Base-by-base conservation (phyloP, 2,113 vertebrate species). In the Carlito syrichta region DNA sequence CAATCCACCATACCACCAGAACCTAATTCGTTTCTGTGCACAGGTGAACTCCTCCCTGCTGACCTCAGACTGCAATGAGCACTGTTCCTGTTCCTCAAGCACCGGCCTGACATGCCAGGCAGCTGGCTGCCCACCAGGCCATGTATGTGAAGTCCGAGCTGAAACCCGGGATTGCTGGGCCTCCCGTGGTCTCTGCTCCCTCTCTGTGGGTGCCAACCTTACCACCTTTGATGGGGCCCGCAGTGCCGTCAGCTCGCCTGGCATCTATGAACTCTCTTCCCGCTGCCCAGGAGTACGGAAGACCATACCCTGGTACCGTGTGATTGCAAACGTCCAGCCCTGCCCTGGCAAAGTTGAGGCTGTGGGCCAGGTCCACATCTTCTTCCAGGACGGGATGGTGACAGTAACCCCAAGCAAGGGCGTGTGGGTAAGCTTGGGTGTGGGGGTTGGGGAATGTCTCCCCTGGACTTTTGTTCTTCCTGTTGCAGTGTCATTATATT, bases 191-290 rank as follows among this genome's bases (percentile, higher is more conserved):
- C 69, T 96, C 88, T 98, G 98, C 62, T 95, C 82, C 2, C 12
- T 98, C 66, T 95, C 73, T 7, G 13, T 52, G 35, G 84, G 69
- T 3, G 69, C 62, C 81, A 95, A 95, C 30, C 66, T 98, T 20
- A 98, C 96, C 68, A 97, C 97, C 58, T 98, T 98, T 0, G 97
- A 98, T 56, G 98, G 98, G 2, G 88, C 94, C 71, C 76, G 0
- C 0, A 71, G 68, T 2, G 35, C 48, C 4, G 8, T 96, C 74
- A 20, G 17, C 84, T 94, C 92, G n/a, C 25, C 88, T 1, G 97
- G 98, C 4, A 8, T 96, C 73, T 98, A 98, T 3, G 97, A 98
- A 76, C 48, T 98, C 17, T 96, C 97, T 30, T 94, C 77, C 89
- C 88, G 38, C 81, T 98, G 98, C 60, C 96, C 97, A 0, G 81